These are phyloP conservation scores for Epiblema foenella DNA, from an alignment of 2,888 invertebrate genomes.

Conservation along the genomic window DNA sequence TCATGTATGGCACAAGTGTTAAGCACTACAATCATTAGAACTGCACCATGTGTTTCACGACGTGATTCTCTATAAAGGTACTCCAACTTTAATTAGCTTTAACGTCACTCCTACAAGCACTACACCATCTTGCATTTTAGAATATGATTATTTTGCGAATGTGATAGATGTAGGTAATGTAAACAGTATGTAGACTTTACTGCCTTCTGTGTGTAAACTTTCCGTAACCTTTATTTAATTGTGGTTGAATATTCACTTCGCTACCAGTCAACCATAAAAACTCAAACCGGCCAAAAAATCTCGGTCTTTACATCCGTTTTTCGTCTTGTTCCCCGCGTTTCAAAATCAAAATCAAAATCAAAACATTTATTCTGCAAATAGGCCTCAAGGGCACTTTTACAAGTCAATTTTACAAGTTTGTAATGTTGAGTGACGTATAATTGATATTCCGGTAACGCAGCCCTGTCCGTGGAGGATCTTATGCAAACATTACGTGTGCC, in stretches of 20 bases:
- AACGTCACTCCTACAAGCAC: background rate
- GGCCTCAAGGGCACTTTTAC: no score
- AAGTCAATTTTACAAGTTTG: no score
- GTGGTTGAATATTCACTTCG: background rate
- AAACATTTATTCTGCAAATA: no score
- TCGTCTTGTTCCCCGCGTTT: background rate
- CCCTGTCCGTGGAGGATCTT: slow-evolving; percentile 59
- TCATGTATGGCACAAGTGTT: background rate
- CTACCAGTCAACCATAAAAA: no score
- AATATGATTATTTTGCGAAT: no score
- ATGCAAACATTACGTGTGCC: slow-evolving; percentile 68
- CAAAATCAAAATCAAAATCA: no score
- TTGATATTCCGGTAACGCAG: slow-evolving; percentile 64
- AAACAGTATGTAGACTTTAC: no score
- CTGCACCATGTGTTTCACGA: background rate
- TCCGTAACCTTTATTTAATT: no score
- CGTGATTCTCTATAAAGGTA: background rate
- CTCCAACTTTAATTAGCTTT: background rate
- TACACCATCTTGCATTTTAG: no score
- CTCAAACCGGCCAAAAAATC: background rate
- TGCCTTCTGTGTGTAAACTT: no score
- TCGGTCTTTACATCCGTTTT: background rate
- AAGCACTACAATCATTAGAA: background rate
- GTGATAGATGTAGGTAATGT: no score
- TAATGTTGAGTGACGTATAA: slow-evolving; percentile 43